Evolutionary conservation across 2,888 invertebrate genomes (phyloP), one percentile per base, ranked within the genome.

Genomic region (Calameuta filiformis): DNA sequence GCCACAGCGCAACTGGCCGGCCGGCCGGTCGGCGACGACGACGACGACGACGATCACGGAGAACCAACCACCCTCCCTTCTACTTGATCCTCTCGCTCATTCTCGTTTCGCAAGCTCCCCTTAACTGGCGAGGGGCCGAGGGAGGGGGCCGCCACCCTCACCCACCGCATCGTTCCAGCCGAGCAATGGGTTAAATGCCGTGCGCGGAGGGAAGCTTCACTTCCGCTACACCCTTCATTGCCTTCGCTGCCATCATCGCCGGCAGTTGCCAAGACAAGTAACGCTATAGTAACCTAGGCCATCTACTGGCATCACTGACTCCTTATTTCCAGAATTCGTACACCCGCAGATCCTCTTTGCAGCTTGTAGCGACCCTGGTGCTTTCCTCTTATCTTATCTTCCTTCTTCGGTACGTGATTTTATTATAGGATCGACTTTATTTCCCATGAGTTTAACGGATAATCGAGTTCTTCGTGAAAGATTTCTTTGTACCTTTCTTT

Each of bases 1-100:
- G 87, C 84, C 87, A 85, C 83, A 88, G 87, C 89, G 87, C 89
- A 88, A 90, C 90, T 90, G 89, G 86, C 89, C 89, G 89, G 88
- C 89, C 88, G 87, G 87, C 86, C 86, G 85, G 82, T 82, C 85
- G 81, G 81, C 69, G 77, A 37, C 40, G 40, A 40, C 37, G 37
- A 40, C 40, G 40, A 40, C 40, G 40, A 15, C 40, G 40, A 40
- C 40, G 40, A 56, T 56, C 40, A 56, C 40, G 40, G 40, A 23
- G 23, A 56, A 56, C 40, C 40, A 75, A 81, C 81, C 75, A 82
- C 76, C 75, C 75, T 68, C 73, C 30, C 71, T 31, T 33, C 71
- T 33, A 12, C 71, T 71, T 30, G 15, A 71, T 15, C 23, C 71
- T 30, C 71, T 33, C 31, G 33, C 78, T 77, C 77, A 77, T 76